Evolutionary conservation across 1,140 invertebrate genomes (phyloP), one percentile per base, ranked within the genome.

Genomic region (Zaprionus africanus): DNA sequence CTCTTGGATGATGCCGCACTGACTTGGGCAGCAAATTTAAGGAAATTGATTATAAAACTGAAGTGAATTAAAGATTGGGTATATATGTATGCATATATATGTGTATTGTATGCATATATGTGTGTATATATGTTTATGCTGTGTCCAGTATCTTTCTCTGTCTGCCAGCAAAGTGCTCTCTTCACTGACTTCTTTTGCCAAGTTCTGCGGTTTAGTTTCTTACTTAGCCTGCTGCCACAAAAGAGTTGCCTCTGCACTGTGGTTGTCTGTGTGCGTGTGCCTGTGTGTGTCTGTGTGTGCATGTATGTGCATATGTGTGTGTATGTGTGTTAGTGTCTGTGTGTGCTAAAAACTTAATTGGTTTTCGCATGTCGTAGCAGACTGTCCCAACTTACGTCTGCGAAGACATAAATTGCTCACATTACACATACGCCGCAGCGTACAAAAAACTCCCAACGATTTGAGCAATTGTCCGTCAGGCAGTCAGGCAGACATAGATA

Each of bases 271-370:
- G 69, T 26, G 19, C 26, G 13, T 56, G 12, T 31, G 24, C 26
- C 28, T 51, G 51, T 17, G 7, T 57, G 31, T 54, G 43, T 56
- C 38, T 62, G 31, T 69, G 49, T 56, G 51, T 62, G 31, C 62
- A 4, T 31, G 24, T 36, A 22, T 51, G 59, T 17, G 7, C 57
- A 22, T 43, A 34, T 78, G 58, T 43, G n/a, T 43, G 41, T 43
- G 69, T 26, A 15, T 34, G 17, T 56, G 12, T 31, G 24, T 36
- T 28, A 43, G 51, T 17, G 7, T 63, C 31, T 43, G 43, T 56
- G 58, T 62, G 31, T 69, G 49, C 38, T 86, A 79, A 87, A 85
- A 82, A 69, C 78, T 82, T 87, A 86, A 87, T 87, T 86, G 83
- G 79, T 87, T 86, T 85, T 82, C 28, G 34, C 49, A 2, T 63